phyloP scores from a whole-genome alignment of 2,888 invertebrate species.

The Holacanthella duospinosa region DNA sequence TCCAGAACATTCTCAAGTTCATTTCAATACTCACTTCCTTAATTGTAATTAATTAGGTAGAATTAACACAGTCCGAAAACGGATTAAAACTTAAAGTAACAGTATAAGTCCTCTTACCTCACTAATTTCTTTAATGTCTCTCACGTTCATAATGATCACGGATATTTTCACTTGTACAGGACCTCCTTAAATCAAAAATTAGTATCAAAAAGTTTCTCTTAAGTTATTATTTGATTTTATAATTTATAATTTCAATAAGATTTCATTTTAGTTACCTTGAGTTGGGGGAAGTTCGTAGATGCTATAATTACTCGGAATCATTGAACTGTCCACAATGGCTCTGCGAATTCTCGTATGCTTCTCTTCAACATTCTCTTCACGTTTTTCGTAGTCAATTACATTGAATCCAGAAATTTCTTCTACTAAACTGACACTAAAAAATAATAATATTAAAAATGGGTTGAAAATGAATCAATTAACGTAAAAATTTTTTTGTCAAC shows the following conservation, averaged over 20 bases:
- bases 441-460: no score
- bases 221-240: neutral
- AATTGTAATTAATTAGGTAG: neutral
- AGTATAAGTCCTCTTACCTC: constrained; percentile 27
- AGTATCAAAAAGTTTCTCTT: neutral
- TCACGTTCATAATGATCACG: constrained; percentile 35
- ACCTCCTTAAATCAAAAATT: constrained; percentile 20
- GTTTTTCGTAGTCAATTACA: no score
- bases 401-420: no score
- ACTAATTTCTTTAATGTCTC: constrained; percentile 36
- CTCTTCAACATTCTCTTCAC: no score
- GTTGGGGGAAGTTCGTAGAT: constrained; percentile 4
- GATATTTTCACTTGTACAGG: constrained; percentile 34
- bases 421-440: no score
- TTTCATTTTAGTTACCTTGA: neutral
- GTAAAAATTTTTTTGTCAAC: no score
- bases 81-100: neutral
- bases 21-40: constrained; percentile 38
- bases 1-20: constrained; percentile 38
- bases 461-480: no score
- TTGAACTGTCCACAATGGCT: no score
- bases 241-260: neutral
- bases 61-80: neutral
- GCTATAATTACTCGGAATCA: constrained; percentile 5
- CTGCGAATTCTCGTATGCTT: no score